Conservation (phyloP, 1,140 invertebrate species). For the Homalodisca vitripennis region DNA sequence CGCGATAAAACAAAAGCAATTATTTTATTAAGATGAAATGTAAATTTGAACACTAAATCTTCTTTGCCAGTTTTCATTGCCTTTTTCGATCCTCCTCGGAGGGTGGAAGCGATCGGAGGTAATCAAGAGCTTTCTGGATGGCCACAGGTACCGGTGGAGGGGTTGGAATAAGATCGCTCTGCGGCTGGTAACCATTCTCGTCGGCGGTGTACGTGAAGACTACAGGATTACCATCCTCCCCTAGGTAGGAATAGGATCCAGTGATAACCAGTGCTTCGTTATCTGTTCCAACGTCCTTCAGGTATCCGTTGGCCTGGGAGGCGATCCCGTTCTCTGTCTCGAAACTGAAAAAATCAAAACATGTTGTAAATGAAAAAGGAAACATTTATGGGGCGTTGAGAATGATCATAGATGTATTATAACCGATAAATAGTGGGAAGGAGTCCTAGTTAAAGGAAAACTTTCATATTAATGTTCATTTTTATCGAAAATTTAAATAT, state of each 20-base stretch:
- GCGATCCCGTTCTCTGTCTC: conserved; percentile 59
- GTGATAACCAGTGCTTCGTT: conserved; percentile 41
- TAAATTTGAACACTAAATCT: too few relatives aligned
- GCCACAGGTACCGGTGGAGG: conserved; percentile 38
- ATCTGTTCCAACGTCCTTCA: conserved; percentile 39
- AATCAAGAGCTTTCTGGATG: conserved; percentile 65
- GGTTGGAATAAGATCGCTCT: conserved; percentile 33
- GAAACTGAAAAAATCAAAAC: conserved; percentile 45
- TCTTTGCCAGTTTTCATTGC: too few relatives aligned
- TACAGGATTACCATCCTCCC: conserved; percentile 62
- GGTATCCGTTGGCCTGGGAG: conserved; percentile 49
- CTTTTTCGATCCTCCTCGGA: conserved; percentile 31
- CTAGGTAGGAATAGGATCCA: conserved; percentile 62
- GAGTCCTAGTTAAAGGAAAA: too few relatives aligned
- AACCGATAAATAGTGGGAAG: too few relatives aligned
- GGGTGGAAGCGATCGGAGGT: conserved; percentile 52
- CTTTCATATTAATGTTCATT: too few relatives aligned
- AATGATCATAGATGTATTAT: too few relatives aligned
- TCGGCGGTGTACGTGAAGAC: conserved; percentile 65
- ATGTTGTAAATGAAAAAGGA: neutral
- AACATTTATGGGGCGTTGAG: too few relatives aligned
- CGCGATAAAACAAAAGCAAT: too few relatives aligned
- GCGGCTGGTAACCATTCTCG: conserved; percentile 68
- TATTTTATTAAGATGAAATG: too few relatives aligned
- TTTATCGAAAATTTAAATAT: too few relatives aligned